These are phyloP conservation scores for Trichonephila clavipes DNA, from an alignment of 1,140 invertebrate genomes.

Conservation along the genomic window DNA sequence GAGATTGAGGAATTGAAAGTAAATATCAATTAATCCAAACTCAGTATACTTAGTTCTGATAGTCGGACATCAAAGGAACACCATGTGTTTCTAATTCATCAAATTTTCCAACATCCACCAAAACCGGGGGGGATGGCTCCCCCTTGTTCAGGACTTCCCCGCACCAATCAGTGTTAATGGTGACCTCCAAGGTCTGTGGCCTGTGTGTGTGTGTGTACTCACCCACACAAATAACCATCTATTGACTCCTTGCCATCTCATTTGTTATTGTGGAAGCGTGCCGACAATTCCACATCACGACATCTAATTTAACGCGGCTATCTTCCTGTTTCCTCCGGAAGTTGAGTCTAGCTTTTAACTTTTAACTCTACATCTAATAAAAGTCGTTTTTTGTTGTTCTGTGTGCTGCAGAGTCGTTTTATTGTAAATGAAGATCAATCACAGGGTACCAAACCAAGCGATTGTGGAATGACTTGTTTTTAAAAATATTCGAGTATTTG, in stretches of 20 bases:
- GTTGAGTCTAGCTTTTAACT: neutral
- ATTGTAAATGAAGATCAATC: neutral
- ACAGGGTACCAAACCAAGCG: neutral
- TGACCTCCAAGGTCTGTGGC: neutral
- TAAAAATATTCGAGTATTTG: neutral
- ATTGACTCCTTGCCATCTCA: neutral
- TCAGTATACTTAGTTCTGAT: too few species aligned
- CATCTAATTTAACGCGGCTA: neutral
- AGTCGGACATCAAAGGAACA: too few species aligned
- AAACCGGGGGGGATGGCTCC: neutral
- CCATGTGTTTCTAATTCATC: too few species aligned
- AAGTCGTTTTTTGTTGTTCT: too few species aligned
- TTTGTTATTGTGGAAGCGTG: slow-evolving; percentile 11
- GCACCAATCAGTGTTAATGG: neutral
- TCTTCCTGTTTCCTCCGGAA: neutral
- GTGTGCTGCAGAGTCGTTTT: neutral
- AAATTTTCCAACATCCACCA: neutral
- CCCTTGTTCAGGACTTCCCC: neutral
- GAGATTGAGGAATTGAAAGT: too few species aligned
- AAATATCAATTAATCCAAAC: too few species aligned
- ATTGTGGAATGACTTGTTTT: neutral
- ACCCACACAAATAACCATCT: neutral
- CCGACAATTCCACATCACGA: neutral
- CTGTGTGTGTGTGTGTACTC: too few species aligned
- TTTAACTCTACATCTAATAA: neutral